Percentiles rank a stretch among this genome's conserved stretches.
Evolutionary conservation across 2,797 vertebrate genomes (phyloP).

Genomic region (Anisognathus igniventris): DNA sequence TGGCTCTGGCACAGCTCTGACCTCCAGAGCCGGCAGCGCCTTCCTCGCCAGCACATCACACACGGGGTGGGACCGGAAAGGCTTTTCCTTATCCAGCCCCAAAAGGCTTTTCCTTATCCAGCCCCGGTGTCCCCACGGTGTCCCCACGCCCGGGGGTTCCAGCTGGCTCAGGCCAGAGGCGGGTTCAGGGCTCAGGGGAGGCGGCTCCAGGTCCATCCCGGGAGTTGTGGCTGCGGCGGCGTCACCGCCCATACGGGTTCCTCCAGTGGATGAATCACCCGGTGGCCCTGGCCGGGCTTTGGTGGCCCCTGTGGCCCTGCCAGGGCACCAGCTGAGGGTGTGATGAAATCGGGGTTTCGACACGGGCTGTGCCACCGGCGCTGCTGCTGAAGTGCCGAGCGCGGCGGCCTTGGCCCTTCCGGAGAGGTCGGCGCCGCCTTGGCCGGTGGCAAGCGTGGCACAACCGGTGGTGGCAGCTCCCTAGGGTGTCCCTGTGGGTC

Average conservation of each 20-base stretch:
- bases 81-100: neutral
- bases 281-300: neutral
- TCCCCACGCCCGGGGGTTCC: accelerated
- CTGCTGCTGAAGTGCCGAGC: neutral
- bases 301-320: neutral
- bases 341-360: constrained; percentile 59
- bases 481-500: accelerated
- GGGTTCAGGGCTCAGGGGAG: accelerated
- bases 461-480: accelerated
- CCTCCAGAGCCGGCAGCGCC: neutral
- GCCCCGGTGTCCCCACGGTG: neutral
- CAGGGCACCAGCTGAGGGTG: neutral
- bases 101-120: neutral
- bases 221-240: neutral
- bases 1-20: neutral
- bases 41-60: neutral
- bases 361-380: neutral
- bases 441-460: accelerated
- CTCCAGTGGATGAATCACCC: constrained; percentile 5
- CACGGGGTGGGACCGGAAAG: neutral
- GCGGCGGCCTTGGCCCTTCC: neutral
- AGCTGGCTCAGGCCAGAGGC: accelerated
- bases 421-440: neutral
- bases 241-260: constrained; percentile 15
- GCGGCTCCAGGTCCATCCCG: accelerated